Evolutionary conservation across 2,797 vertebrate species (phyloP), one percentile per base, ranked within the genome.

Genomic region (Pseudocheirus occidentalis): DNA sequence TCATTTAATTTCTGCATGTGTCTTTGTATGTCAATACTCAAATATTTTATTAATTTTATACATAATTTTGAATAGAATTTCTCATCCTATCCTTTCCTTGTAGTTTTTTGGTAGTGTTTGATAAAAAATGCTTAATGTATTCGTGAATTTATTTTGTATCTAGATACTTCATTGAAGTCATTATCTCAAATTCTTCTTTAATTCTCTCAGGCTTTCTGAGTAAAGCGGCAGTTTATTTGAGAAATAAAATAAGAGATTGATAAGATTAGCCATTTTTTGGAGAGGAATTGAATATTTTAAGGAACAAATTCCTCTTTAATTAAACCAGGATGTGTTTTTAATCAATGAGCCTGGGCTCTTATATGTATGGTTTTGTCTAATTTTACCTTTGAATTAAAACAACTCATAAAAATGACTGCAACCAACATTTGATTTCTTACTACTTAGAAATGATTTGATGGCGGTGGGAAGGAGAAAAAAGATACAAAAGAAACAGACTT

Each of bases 341-440:
- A 96, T 81, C 90, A 93, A 94, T 96, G 95, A 81, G 14, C 40
- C 50, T 93, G 91, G 93, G 96, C 97, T 97, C 96, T 94, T 92
- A 96, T 96, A 93, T 96, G 94, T 50, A 94, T 94, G n/a, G 10
- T 66, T 92, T 93, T 96, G 81, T 96, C 93, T 96, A 96, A 97
- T 96, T 98, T 96, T 94, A 91, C 89, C 90, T 91, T 96, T 97
- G 40, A 87, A 87, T 87, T 81, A 95, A 91, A 94, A 97, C 29
- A 46, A 87, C 40, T 87, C 40, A 96, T 95, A 96, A 96, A 97
- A 95, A 91, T 97, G 95, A 92, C 93, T 92, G 66, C 91, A 56
- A 92, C 62, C 93, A 96, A 94, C 95, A 95, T 96, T 92, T 95
- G 81, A 96, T 54, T 92, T 87, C 94, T 94, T 95, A 92, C 57